A percentile compares a stretch with the other conserved stretches of the same genome.
These are phyloP conservation scores for Platynereis dumerilii DNA, from an alignment of 2,888 invertebrate genomes.

Conservation along the genomic window DNA sequence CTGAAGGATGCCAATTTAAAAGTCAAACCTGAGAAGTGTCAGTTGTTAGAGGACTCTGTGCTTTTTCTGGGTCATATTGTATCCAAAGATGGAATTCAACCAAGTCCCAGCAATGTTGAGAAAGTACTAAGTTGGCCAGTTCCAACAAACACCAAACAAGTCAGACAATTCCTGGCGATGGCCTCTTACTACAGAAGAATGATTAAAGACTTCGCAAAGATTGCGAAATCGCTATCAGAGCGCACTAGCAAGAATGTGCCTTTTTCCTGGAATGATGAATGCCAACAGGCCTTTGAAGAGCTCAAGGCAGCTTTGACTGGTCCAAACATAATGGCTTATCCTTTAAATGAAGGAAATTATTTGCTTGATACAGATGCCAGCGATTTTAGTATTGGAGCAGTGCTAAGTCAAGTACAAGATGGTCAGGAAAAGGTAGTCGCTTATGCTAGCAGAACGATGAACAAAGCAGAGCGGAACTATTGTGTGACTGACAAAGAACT, in stretches of 20 bases:
- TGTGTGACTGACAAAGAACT: too few species aligned
- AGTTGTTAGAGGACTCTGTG: conserved; percentile 12
- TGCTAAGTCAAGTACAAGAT: conserved; percentile 27
- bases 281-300: conserved; percentile 20
- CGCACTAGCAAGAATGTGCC: conserved; percentile 65
- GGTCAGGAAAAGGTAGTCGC: conserved; percentile 28
- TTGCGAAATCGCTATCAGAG: conserved; percentile 31
- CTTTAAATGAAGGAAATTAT: conserved; percentile 9
- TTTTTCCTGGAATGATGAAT: conserved; percentile 1
- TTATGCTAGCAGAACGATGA: conserved; percentile 27
- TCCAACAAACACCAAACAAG: conserved; percentile 32
- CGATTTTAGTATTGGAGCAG: conserved; percentile 27
- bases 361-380: conserved; percentile 33
- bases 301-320: conserved; percentile 22
- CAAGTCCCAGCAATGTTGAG: conserved; percentile 10
- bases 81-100: background rate
- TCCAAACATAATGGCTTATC: conserved; percentile 26
- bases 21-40: conserved; percentile 31
- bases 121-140: conserved; percentile 29
- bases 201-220: conserved; percentile 29
- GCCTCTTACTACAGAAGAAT: conserved; percentile 38
- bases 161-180: conserved; percentile 37
- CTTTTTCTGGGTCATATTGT: conserved; percentile 20
- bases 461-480: too few species aligned
- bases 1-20: conserved; percentile 23